Base-by-base conservation (phyloP, 2,797 vertebrate genomes). In the Acanthurus lineatus region DNA sequence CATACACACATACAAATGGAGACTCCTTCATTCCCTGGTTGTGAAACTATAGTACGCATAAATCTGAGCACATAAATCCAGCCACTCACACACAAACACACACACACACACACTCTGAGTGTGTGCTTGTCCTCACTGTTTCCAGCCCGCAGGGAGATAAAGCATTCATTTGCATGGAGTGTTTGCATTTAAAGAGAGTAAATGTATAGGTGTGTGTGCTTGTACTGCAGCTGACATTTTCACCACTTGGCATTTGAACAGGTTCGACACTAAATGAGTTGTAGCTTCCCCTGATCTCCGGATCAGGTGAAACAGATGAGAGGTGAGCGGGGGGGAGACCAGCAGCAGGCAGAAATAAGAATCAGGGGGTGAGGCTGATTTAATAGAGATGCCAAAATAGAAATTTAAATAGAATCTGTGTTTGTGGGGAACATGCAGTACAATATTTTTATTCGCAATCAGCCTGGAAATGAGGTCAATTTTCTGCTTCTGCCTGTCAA, bases 1-100 rank as follows among this genome's bases (percentile, higher is more conserved):
- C 66, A 69, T 16, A 77, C 68, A 77, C 58, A 67, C 38, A 75
- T 67, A 86, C 75, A 91, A 82, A 87, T 79, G 63, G 48, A 81
- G 81, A 87, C 80, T 84, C 86, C 74, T 84, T 86, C 79, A 83
- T 49, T 86, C 75, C 67, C 63, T 79, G 78, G 57, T 77, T 86
- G 85, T 84, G 76, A 76, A 89, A 84, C 77, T 89, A 77, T 87
- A 73, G 79, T 53, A 57, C 28, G 69, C 86, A 92, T 91, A 91
- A 91, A 91, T 90, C 76, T 82, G 74, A 77, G 75, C 61, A 79
- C 83, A 93, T 92, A 92, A 92, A 91, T 91, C 88, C 65, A 67
- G 45, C 25, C 65, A 72, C 68, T 15, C 53, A 69, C 69, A 53
- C 77, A 51, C 42, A 40, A 48, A 53, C 45, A 63, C 59, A 9